phyloP scores from a whole-genome alignment of 2,797 vertebrate genomes.

The Myotis pilosus region DNA sequence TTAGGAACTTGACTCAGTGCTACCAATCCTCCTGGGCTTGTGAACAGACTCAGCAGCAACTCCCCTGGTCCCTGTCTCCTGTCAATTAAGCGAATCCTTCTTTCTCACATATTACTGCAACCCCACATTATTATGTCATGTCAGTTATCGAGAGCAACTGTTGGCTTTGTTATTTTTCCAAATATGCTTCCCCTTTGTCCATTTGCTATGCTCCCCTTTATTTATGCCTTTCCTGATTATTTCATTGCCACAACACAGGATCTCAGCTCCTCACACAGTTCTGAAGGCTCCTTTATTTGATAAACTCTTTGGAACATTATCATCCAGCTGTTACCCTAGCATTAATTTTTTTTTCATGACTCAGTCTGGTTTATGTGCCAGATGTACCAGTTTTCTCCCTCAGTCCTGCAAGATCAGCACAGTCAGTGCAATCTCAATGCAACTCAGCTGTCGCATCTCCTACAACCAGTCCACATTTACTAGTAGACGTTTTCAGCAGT shows the following conservation, averaged over 20 bases:
- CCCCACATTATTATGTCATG: neutral
- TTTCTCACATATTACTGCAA: neutral
- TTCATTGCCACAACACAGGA: neutral
- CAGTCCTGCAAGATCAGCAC: neutral
- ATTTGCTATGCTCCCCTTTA: neutral
- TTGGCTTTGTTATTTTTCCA: neutral
- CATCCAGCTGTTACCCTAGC: neutral
- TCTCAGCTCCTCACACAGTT: neutral
- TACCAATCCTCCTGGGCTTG: neutral
- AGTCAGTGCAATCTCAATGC: neutral
- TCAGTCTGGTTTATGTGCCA: neutral
- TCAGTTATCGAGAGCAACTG: neutral
- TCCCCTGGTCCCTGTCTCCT: neutral
- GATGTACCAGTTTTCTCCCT: neutral
- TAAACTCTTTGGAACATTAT: neutral
- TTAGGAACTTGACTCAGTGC: neutral
- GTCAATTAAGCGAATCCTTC: neutral
- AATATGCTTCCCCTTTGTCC: neutral
- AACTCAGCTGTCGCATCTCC: neutral
- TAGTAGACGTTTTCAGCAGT: neutral
- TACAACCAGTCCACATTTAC: neutral
- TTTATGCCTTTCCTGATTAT: neutral
- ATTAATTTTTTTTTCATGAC: neutral
- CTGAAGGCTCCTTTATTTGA: neutral
- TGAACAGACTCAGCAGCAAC: neutral